Percentiles rank a stretch among this genome's conserved stretches.
Conservation (phyloP, 2,888 invertebrate genomes). For the Lasioglossum villosulum region DNA sequence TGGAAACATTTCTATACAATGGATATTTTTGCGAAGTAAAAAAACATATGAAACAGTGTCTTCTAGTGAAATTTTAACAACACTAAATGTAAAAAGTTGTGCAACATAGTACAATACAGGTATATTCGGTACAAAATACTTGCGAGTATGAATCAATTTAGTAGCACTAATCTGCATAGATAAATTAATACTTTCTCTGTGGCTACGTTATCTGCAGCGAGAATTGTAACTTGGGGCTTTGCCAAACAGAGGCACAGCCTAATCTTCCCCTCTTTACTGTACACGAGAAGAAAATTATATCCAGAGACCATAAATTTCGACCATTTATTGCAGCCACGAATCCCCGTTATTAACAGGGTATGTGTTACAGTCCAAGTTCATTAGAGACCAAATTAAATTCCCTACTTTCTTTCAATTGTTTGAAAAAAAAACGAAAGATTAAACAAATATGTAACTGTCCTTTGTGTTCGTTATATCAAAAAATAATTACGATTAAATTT, state of each 20-base stretch:
- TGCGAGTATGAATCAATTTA: constrained; percentile 12
- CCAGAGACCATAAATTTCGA: neutral
- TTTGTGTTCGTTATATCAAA: neutral
- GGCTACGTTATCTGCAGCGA: constrained; percentile 20
- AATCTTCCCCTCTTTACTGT: constrained; percentile 36
- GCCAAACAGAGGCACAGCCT: constrained; percentile 28
- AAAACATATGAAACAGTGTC: neutral
- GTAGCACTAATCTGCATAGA: constrained; percentile 19
- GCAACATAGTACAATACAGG: neutral
- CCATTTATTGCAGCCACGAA: neutral
- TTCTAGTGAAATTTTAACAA: neutral
- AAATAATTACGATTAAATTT: neutral
- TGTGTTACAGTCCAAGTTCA: neutral
- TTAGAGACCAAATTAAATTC: neutral
- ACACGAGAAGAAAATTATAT: neutral
- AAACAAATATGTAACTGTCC: neutral
- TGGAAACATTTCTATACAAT: neutral
- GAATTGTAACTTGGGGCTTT: constrained; percentile 26
- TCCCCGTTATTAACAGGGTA: neutral
- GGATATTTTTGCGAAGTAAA: neutral
- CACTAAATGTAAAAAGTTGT: neutral
- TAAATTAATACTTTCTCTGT: constrained; percentile 32
- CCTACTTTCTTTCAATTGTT: neutral
- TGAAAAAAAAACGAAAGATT: no score
- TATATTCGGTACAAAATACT: neutral